Base-by-base conservation (phyloP, 2,888 invertebrate genomes). In the Papilio protenor region DNA sequence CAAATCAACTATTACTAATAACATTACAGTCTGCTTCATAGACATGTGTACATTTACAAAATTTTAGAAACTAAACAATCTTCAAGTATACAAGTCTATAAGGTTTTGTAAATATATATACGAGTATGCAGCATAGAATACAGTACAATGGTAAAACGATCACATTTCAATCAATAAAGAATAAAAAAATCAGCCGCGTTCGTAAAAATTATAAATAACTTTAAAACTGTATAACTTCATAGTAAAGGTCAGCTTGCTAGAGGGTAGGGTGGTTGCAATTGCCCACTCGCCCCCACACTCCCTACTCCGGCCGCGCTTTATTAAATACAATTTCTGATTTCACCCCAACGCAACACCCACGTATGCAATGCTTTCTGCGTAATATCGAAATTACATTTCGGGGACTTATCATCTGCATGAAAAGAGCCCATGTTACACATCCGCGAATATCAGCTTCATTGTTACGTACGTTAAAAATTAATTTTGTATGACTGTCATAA, bases 301-400 rank as follows among this genome's bases (percentile, higher is more conserved):
- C 66, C 3, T 21, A n/a, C 27, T 11, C 27, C 61, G 0, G n/a
- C 14, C 18, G 21, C 66, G 66, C 66, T 45, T 69, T 69, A 21
- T 69, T 45, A 45, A 66, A 66, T 66, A 66, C 40, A n/a, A 69
- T 45, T 69, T 45, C 45, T 45, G 66, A 69, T 69, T 40, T 69
- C 40, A 66, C 45, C 66, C n/a, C 45, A 21, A n/a, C 45, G 40
- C 45, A 66, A 66, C 16, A 18, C 33, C 21, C 11, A n/a, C 21
- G 21, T 64, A 33, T 40, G 40, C 64, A 40, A 21, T 21, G 66
- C 66, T 69, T 21, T 45, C 66, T 45, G 18, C 21, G 66, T 69
- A 45, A 45, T 45, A 45, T 12, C 45, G n/a, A 69, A 69, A 69
- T 69, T 6, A n/a, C 21, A 45, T 21, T 40, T 69, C 40, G n/a